Conservation (phyloP, 1,140 invertebrate genomes). For the Cotesia glomerata region DNA sequence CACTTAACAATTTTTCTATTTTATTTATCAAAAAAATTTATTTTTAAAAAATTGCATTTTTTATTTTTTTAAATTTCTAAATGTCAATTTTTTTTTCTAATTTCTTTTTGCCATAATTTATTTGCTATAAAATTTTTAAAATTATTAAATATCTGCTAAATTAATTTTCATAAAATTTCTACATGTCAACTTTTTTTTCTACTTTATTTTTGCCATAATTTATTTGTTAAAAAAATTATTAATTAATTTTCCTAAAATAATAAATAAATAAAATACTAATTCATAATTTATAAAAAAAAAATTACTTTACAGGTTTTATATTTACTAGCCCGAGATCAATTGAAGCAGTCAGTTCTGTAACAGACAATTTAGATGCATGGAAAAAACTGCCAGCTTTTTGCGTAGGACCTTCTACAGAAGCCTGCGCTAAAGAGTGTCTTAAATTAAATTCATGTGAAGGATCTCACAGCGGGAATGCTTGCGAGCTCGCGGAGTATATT, state of each 20-base stretch:
- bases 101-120: neutral
- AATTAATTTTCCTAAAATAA: neutral
- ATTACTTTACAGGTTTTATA: constrained; percentile 48
- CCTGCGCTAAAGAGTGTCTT: constrained; percentile 41
- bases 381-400: constrained; percentile 48
- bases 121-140: neutral
- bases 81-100: neutral
- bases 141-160: too few species aligned
- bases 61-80: neutral
- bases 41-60: neutral
- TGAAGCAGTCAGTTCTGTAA: constrained; percentile 45
- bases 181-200: neutral
- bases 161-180: too few species aligned
- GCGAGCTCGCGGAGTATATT: constrained; percentile 51
- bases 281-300: too few species aligned
- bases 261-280: too few species aligned
- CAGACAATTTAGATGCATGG: constrained; percentile 44
- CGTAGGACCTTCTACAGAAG: constrained; percentile 53
- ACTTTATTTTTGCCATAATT: neutral
- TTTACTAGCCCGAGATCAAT: constrained; percentile 56
- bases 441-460: constrained; percentile 48
- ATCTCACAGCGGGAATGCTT: constrained; percentile 51
- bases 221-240: neutral
- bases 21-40: neutral
- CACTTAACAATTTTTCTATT: neutral